Percentiles rank a stretch among this genome's conserved stretches.
These are phyloP conservation scores for Drosophila monieri DNA, from an alignment of 2,888 invertebrate genomes.

Conservation along the genomic window DNA sequence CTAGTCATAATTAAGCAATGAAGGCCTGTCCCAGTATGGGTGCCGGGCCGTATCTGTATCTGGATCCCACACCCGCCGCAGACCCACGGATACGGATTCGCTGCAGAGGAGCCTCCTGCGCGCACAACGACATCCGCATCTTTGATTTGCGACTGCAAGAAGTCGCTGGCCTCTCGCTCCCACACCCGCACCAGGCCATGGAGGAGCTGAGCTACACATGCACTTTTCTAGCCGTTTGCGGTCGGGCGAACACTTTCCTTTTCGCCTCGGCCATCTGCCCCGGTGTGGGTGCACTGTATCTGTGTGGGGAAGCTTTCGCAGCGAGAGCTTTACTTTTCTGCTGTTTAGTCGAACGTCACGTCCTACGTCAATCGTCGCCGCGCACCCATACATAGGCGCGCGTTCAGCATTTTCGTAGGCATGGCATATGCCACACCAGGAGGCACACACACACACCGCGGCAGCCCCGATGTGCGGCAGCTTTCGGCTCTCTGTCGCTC, in stretches of 20 bases:
- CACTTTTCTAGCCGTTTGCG: conserved; percentile 52
- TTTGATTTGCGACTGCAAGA: conserved; percentile 34
- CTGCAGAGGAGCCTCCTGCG: conserved; percentile 10
- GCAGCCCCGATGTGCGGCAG: conserved; percentile 40
- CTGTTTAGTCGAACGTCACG: conserved; percentile 2
- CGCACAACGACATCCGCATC: conserved; percentile 9
- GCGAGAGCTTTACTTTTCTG: conserved; percentile 55
- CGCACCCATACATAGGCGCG: conserved; percentile 46
- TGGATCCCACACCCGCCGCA: conserved; percentile 13
- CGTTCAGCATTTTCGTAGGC: neutral
- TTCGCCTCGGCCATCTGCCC: conserved; percentile 34
- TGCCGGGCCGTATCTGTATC: neutral
- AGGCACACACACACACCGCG: conserved; percentile 26
- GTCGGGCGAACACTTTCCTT: conserved; percentile 66
- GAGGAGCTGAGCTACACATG: conserved; percentile 30
- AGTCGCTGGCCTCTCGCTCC: conserved; percentile 28
- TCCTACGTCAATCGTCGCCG: conserved; percentile 6
- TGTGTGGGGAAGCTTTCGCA: conserved; percentile 18
- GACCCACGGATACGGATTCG: too few species aligned
- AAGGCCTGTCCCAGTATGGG: conserved; percentile 21
- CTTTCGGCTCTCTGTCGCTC: conserved; percentile 52
- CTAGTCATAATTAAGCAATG: conserved; percentile 43
- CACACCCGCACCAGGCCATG: conserved; percentile 14
- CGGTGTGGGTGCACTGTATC: neutral
- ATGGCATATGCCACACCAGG: conserved; percentile 28